Conservation (phyloP, 2,113 vertebrate species). For the Struthidea cinerea region DNA sequence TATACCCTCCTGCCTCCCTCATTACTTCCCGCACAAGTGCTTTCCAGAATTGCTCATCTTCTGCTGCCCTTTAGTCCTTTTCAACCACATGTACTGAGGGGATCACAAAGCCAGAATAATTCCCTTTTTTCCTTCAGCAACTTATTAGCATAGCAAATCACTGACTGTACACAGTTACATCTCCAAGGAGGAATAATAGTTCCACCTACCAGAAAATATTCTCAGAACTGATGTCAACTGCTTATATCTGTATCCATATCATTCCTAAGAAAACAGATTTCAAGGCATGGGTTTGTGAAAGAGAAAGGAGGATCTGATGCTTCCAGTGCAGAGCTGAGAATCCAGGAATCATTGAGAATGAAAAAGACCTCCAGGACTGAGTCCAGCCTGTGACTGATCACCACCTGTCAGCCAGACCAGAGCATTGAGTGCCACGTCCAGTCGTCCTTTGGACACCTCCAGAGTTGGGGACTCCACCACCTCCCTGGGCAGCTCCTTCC, state of each 20-base stretch:
- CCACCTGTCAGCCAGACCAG: neutral
- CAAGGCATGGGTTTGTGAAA: neutral
- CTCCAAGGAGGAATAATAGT: conserved; percentile 10
- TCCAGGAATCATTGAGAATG: neutral
- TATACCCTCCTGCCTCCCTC: neutral
- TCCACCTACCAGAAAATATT: conserved; percentile 56
- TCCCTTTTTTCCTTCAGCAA: neutral
- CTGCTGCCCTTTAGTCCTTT: neutral
- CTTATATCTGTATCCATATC: neutral
- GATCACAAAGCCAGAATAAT: neutral
- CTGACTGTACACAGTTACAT: neutral
- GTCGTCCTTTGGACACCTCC: neutral
- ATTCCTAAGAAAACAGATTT: neutral
- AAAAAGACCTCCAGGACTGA: neutral
- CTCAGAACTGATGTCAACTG: conserved; percentile 35
- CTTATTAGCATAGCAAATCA: neutral
- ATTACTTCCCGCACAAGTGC: neutral
- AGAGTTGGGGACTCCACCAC: neutral
- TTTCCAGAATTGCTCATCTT: neutral
- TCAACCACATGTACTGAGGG: neutral
- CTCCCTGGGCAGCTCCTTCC: neutral
- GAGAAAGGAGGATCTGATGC: neutral
- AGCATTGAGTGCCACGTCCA: neutral
- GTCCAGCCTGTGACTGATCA: neutral
- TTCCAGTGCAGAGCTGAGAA: neutral